Base-by-base conservation (phyloP, 2,113 vertebrate species). In the Brachyistius frenatus region DNA sequence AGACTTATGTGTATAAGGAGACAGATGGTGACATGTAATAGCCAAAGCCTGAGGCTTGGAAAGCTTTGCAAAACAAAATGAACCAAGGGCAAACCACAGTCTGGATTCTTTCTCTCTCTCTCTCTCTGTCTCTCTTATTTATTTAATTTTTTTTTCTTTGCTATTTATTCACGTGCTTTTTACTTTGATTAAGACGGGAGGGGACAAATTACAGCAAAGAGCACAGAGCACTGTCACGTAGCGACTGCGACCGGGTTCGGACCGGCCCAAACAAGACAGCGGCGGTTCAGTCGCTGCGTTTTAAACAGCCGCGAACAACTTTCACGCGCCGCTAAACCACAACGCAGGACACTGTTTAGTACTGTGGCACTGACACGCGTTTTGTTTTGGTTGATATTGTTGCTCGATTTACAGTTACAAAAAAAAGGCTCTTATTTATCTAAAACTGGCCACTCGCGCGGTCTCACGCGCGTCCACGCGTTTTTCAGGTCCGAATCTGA, bases 21-120 rank as follows among this genome's bases (percentile, higher is more conserved):
- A 55, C 89, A 88, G 89, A 88, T 83, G 86, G 86, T 71, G 84
- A 81, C 76, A 62, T 67, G 81, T 39, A 78, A 78, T 49, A 84
- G 81, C 82, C 76, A 73, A 88, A 73, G 83, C 81, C 61, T 80
- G 14, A 3, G 79, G 83, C 73, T 73, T 66, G 75, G 31, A 52
- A 66, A 86, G 88, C 82, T 85, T 83, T 81, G 80, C 62, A 55
- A 83, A 74, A 84, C 68, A 68, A 81, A 84, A 71, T 35, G 46
- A 76, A 86, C 67, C 61, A 33, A 80, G 69, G 64, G 71, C 78
- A 77, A 72, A 69, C 35, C 76, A 16, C 69, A 73, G 62, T 72
- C 78, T 80, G 76, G 44, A 78, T 68, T 67, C 60, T 46, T 65
- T 62, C 55, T 70, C 5, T n/a, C 44, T 70, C 5, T n/a, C 44